Evolutionary conservation across 2,888 invertebrate species (phyloP).

Genomic region (Orthosia cruda): DNA sequence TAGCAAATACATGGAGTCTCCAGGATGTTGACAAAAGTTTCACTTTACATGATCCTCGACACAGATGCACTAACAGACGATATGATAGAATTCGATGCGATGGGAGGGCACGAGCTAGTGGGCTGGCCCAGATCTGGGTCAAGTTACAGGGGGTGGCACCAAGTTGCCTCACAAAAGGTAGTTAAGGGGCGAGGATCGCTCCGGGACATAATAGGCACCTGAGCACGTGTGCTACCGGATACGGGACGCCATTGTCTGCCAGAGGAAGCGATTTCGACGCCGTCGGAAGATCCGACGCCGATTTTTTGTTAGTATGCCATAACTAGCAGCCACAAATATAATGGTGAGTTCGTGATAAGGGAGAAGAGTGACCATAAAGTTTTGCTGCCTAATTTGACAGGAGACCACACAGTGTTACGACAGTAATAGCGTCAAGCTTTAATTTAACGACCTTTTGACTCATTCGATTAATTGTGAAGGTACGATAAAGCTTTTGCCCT

Average conservation of each 20-base stretch:
- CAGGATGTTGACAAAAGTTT: slow-evolving; percentile 81
- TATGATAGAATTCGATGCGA: slow-evolving; percentile 76
- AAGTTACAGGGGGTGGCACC: slow-evolving; percentile 87
- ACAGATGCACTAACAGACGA: slow-evolving; percentile 81
- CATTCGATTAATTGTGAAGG: slow-evolving; percentile 1
- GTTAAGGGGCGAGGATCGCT: slow-evolving; percentile 77
- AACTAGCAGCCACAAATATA: slow-evolving; percentile 69
- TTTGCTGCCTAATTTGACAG: slow-evolving; percentile 44
- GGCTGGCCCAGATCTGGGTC: slow-evolving; percentile 87
- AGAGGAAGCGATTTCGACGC: slow-evolving; percentile 90
- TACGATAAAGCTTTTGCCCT: neutral
- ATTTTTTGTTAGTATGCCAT: slow-evolving; percentile 79
- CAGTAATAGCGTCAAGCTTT: slow-evolving; percentile 38
- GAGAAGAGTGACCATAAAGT: slow-evolving; percentile 61
- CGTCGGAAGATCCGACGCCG: slow-evolving; percentile 87
- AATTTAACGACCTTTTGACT: slow-evolving; percentile 8
- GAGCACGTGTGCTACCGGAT: slow-evolving; percentile 92
- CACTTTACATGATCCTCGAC: slow-evolving; percentile 65
- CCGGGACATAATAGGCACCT: slow-evolving; percentile 89
- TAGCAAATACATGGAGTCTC: slow-evolving; percentile 57
- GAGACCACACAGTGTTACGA: slow-evolving; percentile 58
- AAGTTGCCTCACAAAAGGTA: slow-evolving; percentile 82
- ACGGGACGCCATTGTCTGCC: slow-evolving; percentile 88
- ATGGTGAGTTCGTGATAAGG: slow-evolving; percentile 71
- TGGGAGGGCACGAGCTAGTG: slow-evolving; percentile 89